Conservation (phyloP, 2,888 invertebrate genomes). For the Hemaris fuciformis region DNA sequence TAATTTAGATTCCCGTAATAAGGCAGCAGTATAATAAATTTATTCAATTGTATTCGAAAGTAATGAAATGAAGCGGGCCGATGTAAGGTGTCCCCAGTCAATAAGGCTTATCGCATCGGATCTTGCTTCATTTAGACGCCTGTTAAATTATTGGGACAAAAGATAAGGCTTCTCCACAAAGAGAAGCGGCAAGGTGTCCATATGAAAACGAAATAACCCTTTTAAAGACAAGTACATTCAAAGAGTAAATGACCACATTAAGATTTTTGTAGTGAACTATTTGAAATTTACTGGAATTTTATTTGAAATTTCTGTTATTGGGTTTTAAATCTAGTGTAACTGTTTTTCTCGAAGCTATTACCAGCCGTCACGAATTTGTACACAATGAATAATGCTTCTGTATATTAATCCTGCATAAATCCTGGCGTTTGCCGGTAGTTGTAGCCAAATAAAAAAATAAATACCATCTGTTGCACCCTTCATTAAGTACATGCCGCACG, state of each 20-base stretch:
- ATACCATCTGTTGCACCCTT: conserved; percentile 80
- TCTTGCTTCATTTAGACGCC: conserved; percentile 76
- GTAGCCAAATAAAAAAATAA: conserved; percentile 76
- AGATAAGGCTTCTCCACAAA: conserved; percentile 72
- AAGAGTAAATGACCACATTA: conserved; percentile 67
- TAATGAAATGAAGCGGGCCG: conserved; percentile 64
- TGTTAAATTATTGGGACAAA: conserved; percentile 72
- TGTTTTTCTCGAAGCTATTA: conserved; percentile 49
- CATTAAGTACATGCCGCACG: conserved; percentile 63
- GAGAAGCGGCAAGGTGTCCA: conserved; percentile 51
- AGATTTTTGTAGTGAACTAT: conserved; percentile 37
- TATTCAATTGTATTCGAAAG: conserved; percentile 57
- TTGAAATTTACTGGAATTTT: not conserved
- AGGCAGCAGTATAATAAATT: conserved; percentile 57
- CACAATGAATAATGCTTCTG: conserved; percentile 67
- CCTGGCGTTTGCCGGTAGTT: conserved; percentile 65
- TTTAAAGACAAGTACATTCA: conserved; percentile 59
- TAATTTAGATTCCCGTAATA: conserved; percentile 35
- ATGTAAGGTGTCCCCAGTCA: conserved; percentile 66
- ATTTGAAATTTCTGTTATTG: not conserved
- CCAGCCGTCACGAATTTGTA: conserved; percentile 65
- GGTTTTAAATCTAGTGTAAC: not conserved
- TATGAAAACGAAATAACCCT: conserved; percentile 49
- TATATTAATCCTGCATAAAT: conserved; percentile 78
- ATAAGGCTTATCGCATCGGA: conserved; percentile 74